Conservation (phyloP, 2,888 invertebrate genomes). For the Zeuzera pyrina region DNA sequence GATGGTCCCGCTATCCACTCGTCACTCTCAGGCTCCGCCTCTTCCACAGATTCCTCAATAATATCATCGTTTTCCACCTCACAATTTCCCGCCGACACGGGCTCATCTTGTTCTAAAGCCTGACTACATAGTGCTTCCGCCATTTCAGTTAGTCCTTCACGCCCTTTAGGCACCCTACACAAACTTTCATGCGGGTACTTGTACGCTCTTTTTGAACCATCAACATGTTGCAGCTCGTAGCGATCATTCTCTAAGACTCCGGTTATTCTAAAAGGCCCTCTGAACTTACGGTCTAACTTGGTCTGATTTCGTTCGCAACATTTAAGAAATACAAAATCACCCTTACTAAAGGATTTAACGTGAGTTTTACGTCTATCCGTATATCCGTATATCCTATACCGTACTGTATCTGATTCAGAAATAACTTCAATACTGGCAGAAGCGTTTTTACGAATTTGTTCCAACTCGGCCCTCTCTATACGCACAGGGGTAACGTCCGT, state of each 20-base stretch:
- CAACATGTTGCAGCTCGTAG: slow-evolving; percentile 11
- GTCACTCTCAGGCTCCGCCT: too few relatives aligned
- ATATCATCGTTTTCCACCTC: too few relatives aligned
- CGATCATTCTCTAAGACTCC: slow-evolving; percentile 12
- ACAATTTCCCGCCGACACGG: too few relatives aligned
- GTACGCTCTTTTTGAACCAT: slow-evolving; percentile 9
- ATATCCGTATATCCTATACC: too few relatives aligned
- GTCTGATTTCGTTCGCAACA: slow-evolving; percentile 2
- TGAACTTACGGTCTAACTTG: slow-evolving; percentile 16
- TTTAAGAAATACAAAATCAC: slow-evolving; percentile 4
- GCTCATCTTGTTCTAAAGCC: too few relatives aligned
- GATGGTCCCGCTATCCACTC: too few relatives aligned
- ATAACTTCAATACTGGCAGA: not conserved
- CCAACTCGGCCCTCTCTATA: not conserved
- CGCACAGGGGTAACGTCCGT: not conserved
- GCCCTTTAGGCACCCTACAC: slow-evolving; percentile 7
- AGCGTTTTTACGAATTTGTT: slow-evolving; percentile 1
- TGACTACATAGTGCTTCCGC: too few relatives aligned
- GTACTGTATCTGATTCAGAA: not conserved
- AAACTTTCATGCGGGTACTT: slow-evolving; percentile 16
- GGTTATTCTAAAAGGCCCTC: too few relatives aligned
- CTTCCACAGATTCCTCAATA: too few relatives aligned
- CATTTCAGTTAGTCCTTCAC: slow-evolving; percentile 12
- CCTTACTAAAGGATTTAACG: slow-evolving; percentile 1
- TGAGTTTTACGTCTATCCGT: not conserved